phyloP scores from a whole-genome alignment of 2,113 vertebrate species.

The Lycocorax pyrrhopterus region DNA sequence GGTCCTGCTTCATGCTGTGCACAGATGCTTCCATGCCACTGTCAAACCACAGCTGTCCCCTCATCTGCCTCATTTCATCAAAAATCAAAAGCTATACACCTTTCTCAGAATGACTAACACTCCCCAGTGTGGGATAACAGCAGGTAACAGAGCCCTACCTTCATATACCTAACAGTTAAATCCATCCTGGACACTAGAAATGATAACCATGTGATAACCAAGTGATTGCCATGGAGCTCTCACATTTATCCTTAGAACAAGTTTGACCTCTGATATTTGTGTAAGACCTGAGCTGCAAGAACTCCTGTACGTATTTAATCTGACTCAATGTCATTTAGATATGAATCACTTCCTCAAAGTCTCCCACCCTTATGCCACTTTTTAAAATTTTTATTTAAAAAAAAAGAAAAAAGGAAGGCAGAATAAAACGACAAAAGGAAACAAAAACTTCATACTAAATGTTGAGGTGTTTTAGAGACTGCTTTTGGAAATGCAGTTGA shows the following conservation, averaged over 20 bases:
- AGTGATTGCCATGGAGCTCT: background rate
- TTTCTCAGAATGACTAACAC: background rate
- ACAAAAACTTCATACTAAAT: background rate
- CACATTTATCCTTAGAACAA: background rate
- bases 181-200: background rate
- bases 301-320: background rate
- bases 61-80: rapidly evolving
- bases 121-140: background rate
- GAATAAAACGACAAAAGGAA: background rate
- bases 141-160: background rate
- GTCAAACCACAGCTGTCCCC: background rate
- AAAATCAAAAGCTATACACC: background rate
- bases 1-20: background rate
- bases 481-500: background rate
- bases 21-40: rapidly evolving
- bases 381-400: background rate
- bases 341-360: background rate
- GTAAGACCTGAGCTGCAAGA: background rate
- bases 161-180: background rate
- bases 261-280: background rate
- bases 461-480: rapidly evolving
- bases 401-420: too few relatives aligned
- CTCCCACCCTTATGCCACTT: background rate
- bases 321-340: background rate
- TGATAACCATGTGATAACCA: background rate